These are phyloP conservation scores for Ammodytes marinus DNA, from an alignment of 2,113 vertebrate species.

Conservation along the genomic window DNA sequence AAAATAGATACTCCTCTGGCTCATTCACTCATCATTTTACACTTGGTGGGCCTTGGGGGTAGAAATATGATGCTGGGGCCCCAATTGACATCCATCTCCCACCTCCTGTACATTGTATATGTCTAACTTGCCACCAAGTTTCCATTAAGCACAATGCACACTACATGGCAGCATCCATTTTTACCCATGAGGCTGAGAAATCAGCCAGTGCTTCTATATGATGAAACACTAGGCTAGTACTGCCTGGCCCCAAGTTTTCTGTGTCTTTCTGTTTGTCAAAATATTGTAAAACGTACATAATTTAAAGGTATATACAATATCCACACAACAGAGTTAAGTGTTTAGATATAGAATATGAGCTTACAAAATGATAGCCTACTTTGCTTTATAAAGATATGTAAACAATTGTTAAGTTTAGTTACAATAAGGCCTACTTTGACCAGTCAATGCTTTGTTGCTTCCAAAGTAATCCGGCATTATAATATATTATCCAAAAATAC, in stretches of 20 bases:
- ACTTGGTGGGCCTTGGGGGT: too few species aligned
- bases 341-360: background rate
- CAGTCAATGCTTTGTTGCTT: background rate
- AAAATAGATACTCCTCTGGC: too few species aligned
- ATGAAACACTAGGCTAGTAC: background rate
- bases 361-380: background rate
- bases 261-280: background rate
- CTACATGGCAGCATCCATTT: background rate
- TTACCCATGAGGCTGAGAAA: background rate
- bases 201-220: background rate
- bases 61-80: background rate
- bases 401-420: background rate
- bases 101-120: background rate
- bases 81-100: background rate
- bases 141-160: background rate
- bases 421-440: background rate
- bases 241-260: background rate
- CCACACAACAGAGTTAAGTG: too few species aligned
- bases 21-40: background rate
- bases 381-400: background rate
- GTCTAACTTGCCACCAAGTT: background rate
- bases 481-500: background rate
- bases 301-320: background rate
- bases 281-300: background rate
- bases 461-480: background rate